These are phyloP conservation scores for Branchinecta sandiegonensis DNA, from an alignment of 2,888 invertebrate species.

Conservation along the genomic window DNA sequence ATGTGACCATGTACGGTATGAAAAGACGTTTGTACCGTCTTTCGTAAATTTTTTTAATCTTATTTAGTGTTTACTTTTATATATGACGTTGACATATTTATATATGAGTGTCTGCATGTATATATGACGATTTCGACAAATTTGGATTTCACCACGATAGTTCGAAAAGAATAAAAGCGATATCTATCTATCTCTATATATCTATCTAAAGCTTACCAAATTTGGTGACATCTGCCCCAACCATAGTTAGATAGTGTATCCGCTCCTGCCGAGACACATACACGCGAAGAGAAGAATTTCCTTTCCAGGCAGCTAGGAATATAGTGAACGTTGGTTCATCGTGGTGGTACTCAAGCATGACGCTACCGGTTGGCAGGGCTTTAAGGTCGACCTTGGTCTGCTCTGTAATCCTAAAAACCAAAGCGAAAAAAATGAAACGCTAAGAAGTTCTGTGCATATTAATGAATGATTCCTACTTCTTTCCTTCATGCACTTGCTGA, in stretches of 20 bases:
- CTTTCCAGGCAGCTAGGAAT: constrained; percentile 77
- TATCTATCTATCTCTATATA: neutral
- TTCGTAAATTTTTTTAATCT: no score
- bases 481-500: no score
- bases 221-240: constrained; percentile 71
- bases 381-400: constrained; percentile 50
- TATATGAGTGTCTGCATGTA: no score
- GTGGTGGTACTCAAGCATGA: constrained; percentile 32
- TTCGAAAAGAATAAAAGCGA: no score
- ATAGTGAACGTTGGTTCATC: constrained; percentile 41
- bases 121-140: no score
- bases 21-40: no score
- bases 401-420: constrained; percentile 33
- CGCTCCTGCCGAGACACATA: constrained; percentile 74
- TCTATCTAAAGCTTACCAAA: constrained; percentile 46
- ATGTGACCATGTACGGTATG: no score
- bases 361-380: constrained; percentile 43
- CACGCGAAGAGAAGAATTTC: constrained; percentile 66
- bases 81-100: no score
- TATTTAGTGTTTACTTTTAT: no score
- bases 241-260: constrained; percentile 66
- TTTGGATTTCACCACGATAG: no score
- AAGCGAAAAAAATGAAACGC: constrained; percentile 6
- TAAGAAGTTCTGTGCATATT: constrained; percentile 19
- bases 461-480: neutral